Conservation (phyloP, 2,888 invertebrate genomes). For the Oscheius sp. region DNA sequence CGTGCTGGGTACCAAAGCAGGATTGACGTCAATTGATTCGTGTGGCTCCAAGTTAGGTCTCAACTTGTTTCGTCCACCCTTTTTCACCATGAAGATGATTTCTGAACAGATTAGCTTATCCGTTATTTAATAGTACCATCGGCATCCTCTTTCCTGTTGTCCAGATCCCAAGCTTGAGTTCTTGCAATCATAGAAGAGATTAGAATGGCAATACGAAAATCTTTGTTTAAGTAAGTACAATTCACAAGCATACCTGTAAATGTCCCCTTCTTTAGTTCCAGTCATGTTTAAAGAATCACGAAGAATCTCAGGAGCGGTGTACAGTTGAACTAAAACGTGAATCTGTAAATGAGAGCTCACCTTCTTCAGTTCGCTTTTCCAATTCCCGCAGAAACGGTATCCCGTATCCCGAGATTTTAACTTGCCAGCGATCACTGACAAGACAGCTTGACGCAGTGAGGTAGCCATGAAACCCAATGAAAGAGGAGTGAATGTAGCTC, state of each 20-base stretch:
- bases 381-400: slow-evolving; percentile 48
- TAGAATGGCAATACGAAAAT: slow-evolving; percentile 60
- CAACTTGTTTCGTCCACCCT: slow-evolving; percentile 55
- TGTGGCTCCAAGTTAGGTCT: slow-evolving; percentile 52
- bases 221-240: not conserved
- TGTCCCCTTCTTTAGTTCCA: slow-evolving; percentile 56
- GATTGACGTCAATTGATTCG: slow-evolving; percentile 58
- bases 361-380: slow-evolving; percentile 49
- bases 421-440: slow-evolving; percentile 65
- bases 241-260: slow-evolving; percentile 21
- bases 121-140: slow-evolving; percentile 40
- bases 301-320: slow-evolving; percentile 66
- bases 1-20: slow-evolving; percentile 51
- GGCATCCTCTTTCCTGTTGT: slow-evolving; percentile 59
- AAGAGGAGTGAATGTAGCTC: slow-evolving; percentile 52
- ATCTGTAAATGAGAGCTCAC: slow-evolving; percentile 10
- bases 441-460: slow-evolving; percentile 55
- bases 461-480: slow-evolving; percentile 48
- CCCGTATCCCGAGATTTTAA: slow-evolving; percentile 61
- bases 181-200: slow-evolving; percentile 51
- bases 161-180: slow-evolving; percentile 58
- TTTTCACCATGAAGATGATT: slow-evolving; percentile 65
- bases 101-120: slow-evolving; percentile 43
- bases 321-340: slow-evolving; percentile 55
- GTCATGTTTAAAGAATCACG: slow-evolving; percentile 44